Evolutionary conservation across 37 sponge, comb jelly and placozoan genomes (phyloP).

Genomic region (Bolinopsis microptera): DNA sequence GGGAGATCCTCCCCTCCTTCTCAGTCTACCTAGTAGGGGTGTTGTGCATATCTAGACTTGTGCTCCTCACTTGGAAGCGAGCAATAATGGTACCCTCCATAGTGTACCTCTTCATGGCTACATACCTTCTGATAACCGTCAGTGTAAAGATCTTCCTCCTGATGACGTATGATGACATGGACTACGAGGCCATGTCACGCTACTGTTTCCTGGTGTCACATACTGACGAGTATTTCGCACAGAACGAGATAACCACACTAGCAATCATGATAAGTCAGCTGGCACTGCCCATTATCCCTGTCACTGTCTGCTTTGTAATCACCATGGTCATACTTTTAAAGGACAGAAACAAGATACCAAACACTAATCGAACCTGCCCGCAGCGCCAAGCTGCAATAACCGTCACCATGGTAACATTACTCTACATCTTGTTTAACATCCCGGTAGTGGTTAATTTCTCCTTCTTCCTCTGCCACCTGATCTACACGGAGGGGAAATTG

Average conservation of each 20-base stretch:
- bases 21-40: conserved; percentile 32
- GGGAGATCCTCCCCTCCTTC: conserved; percentile 40
- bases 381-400: conserved; percentile 4
- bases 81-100: neutral
- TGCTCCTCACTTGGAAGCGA: neutral
- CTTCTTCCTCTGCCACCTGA: neutral
- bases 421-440: conserved; percentile 26
- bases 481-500: neutral
- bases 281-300: conserved; percentile 26
- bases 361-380: neutral
- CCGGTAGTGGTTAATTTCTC: neutral
- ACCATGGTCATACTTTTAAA: neutral
- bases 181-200: conserved; percentile 41
- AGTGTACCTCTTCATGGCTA: neutral
- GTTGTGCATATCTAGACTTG: neutral
- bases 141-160: neutral
- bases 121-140: neutral
- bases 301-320: neutral
- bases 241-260: neutral
- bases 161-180: neutral
- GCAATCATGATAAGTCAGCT: neutral
- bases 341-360: neutral
- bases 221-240: neutral
- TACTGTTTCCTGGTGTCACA: conserved; percentile 36
- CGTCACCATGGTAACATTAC: neutral